Percentiles rank a stretch among this genome's conserved stretches.
phyloP scores from a whole-genome alignment of 2,797 vertebrate genomes.

The Myoxocephalus aenaeus region DNA sequence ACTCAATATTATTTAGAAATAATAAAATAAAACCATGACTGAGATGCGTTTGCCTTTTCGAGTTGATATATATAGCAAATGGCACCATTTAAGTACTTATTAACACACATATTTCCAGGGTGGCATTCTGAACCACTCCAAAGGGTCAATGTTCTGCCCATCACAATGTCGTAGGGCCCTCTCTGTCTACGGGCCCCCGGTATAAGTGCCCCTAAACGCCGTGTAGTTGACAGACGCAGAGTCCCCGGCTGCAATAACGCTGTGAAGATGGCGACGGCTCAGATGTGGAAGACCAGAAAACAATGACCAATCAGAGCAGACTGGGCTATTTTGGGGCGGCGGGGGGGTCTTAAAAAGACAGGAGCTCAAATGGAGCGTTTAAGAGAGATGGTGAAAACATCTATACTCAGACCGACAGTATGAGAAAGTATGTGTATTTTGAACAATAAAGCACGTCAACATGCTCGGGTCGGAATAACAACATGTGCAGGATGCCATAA shows the following conservation, averaged over 20 bases:
- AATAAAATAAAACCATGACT: too few species aligned
- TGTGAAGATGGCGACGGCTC: neutral
- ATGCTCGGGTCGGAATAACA: neutral
- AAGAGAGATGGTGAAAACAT: neutral
- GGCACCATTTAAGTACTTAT: too few species aligned
- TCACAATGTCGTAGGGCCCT: too few species aligned
- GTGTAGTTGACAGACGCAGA: neutral
- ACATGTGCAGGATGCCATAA: neutral
- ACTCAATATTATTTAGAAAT: too few species aligned
- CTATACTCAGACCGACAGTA: neutral
- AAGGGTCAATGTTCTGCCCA: too few species aligned
- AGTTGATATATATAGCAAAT: too few species aligned
- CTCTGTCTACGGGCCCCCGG: too few species aligned
- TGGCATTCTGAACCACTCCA: too few species aligned
- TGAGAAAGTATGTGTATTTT: neutral
- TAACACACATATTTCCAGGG: too few species aligned
- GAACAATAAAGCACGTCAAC: neutral
- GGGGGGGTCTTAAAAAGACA: neutral
- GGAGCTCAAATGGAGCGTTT: neutral
- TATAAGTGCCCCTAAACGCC: too few species aligned
- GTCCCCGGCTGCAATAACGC: neutral
- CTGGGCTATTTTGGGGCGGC: neutral
- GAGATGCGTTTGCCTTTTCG: too few species aligned
- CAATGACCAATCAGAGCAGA: conserved; percentile 1
- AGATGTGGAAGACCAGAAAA: neutral